These are phyloP conservation scores for Dipodomys spectabilis DNA, from an alignment of 2,113 vertebrate species.

Conservation along the genomic window DNA sequence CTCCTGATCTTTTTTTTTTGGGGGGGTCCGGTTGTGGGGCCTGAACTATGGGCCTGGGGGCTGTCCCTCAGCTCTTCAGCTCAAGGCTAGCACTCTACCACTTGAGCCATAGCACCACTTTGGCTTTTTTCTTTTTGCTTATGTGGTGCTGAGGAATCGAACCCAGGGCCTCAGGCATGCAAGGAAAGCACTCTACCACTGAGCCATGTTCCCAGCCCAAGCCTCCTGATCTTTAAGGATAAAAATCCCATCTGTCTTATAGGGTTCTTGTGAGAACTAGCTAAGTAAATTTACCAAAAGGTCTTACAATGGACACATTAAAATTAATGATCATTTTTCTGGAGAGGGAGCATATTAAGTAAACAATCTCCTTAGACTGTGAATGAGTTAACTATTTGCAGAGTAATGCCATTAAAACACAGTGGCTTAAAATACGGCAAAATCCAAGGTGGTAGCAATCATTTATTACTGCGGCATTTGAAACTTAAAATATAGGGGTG, in stretches of 20 bases:
- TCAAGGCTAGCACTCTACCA: no score
- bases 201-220: no score
- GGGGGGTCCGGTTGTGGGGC: no score
- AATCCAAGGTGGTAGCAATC: not conserved
- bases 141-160: no score
- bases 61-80: no score
- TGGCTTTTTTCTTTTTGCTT: no score
- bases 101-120: no score
- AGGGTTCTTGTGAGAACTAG: not conserved
- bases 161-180: no score
- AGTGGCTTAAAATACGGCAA: not conserved
- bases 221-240: constrained; percentile 5
- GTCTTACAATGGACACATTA: not conserved
- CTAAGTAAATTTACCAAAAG: not conserved
- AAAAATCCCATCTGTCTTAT: not conserved
- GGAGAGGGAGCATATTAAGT: not conserved
- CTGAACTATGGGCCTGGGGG: no score
- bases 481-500: no score
- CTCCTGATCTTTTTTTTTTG: no score
- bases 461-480: not conserved
- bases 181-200: no score
- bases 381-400: not conserved
- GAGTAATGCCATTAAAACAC: not conserved
- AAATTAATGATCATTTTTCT: not conserved
- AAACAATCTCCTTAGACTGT: not conserved